Percentiles rank a stretch among this genome's conserved stretches.
These are phyloP conservation scores for Hiodon alosoides DNA, from an alignment of 2,113 vertebrate species.

Conservation along the genomic window DNA sequence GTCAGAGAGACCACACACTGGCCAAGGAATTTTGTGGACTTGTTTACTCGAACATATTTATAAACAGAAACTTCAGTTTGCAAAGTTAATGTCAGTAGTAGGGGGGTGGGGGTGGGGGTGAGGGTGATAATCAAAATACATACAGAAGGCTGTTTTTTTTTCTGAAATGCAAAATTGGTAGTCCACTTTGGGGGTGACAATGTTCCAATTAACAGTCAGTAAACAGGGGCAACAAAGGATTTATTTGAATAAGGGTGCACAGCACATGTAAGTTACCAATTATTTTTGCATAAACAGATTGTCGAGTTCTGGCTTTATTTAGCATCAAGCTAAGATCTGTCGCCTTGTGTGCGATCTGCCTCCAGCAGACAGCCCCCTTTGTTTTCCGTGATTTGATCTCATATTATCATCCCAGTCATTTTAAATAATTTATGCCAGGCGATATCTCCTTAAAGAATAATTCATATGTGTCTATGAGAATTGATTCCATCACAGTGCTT, in stretches of 20 bases:
- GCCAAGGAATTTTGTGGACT: constrained; percentile 1
- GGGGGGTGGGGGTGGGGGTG: not conserved
- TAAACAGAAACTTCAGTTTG: not conserved
- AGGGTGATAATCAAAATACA: constrained; percentile 1
- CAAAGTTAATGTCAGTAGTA: constrained; percentile 14
- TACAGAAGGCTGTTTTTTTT: not conserved
- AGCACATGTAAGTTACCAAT: constrained; percentile 62
- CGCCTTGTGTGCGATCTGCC: constrained; percentile 64
- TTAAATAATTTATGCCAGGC: constrained; percentile 76
- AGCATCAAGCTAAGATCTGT: constrained; percentile 70
- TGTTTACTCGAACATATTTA: not conserved
- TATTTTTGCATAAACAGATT: constrained; percentile 70
- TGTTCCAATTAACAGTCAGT: constrained; percentile 26
- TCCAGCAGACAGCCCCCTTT: constrained; percentile 69
- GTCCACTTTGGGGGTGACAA: constrained; percentile 19
- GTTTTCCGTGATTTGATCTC: constrained; percentile 75
- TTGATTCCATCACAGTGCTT: constrained; percentile 65
- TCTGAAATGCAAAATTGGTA: constrained; percentile 15
- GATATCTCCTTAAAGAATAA: constrained; percentile 78
- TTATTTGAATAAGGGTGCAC: constrained; percentile 27
- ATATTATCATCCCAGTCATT: constrained; percentile 75
- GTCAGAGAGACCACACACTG: not conserved
- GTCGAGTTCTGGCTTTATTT: constrained; percentile 48
- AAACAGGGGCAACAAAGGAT: constrained; percentile 27
- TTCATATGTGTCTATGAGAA: constrained; percentile 76